Base-by-base conservation (phyloP, 2,113 vertebrate species). In the Lamprologus tigripictilis region DNA sequence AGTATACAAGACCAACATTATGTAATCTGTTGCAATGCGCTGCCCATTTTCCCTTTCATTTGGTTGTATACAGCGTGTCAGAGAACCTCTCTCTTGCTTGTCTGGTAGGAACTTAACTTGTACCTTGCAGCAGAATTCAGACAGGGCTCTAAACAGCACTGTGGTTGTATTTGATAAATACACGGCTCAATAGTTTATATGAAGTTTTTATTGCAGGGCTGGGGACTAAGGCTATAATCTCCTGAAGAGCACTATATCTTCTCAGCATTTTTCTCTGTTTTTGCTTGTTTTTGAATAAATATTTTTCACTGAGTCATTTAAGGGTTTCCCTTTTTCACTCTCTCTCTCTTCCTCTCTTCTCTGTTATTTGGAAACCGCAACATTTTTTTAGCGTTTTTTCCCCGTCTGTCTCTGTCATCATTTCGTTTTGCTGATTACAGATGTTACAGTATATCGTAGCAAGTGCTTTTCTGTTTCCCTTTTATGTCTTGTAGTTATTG, bases 181-280 rank as follows among this genome's bases (percentile, higher is more conserved):
- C 49, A 54, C 7, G 21, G 55, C 83, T 47, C 83, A 89, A 81
- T 91, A 80, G 83, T 88, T 93, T 92, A 54, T 81, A 90, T 90
- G 14, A 61, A 33, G 51, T 80, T 93, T 93, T 93, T 94, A 94
- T 92, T 94, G 90, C 82, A 90, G 81, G 79, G 71, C 51, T 78
- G 42, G 8, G 31, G 66, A 84, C 37, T 68, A 54, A 81, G 82
- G 83, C 79, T 92, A 55, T 93, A 92, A 94, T 92, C 84, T 87
- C 47, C n/a, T 4, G 40, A 66, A 84, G 58, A 85, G 81, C 17
- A 55, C 37, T 26, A 81, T 33, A 86, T 88, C 66, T 76, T 82
- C 54, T 76, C 58, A 49, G 78, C 84, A 82, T 86, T 58, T 86
- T 57, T 83, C 78, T 80, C 35, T 86, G 55, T 79, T 88, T 87